These are phyloP conservation scores for Quadroppia sp. DNA, from an alignment of 2,888 invertebrate genomes.

Conservation along the genomic window DNA sequence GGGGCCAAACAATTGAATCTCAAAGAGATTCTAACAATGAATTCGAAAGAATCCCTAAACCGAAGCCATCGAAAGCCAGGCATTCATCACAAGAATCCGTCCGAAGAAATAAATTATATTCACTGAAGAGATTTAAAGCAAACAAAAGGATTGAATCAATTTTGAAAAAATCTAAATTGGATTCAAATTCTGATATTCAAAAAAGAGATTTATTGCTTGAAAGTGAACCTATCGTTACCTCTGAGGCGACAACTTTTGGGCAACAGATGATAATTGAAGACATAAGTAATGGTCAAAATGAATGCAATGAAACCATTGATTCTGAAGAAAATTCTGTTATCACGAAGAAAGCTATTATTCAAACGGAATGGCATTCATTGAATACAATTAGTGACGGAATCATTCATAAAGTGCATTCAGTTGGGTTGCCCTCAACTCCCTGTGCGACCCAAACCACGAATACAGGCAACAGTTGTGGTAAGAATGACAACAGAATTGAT, in stretches of 20 bases:
- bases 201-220: neutral
- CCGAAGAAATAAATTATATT: slow-evolving; percentile 23
- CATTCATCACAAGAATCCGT: slow-evolving; percentile 19
- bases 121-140: neutral
- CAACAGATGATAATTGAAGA: neutral
- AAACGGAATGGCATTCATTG: neutral
- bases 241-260: neutral
- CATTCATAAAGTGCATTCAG: neutral
- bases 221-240: neutral
- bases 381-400: neutral
- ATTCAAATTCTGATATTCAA: neutral
- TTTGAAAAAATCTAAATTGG: neutral
- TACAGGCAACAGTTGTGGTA: slow-evolving; percentile 20
- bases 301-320: neutral
- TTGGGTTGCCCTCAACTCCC: slow-evolving; percentile 19
- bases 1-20: slow-evolving; percentile 51
- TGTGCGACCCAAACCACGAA: neutral
- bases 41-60: slow-evolving; percentile 39
- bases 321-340: neutral
- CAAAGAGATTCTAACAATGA: slow-evolving; percentile 28
- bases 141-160: neutral
- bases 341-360: neutral
- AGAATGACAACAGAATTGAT: neutral
- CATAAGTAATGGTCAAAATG: neutral
- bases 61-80: slow-evolving; percentile 7